Evolutionary conservation across 2,113 vertebrate genomes (phyloP), one percentile per base, ranked within the genome.

Genomic region (Megatriorchis doriae): DNA sequence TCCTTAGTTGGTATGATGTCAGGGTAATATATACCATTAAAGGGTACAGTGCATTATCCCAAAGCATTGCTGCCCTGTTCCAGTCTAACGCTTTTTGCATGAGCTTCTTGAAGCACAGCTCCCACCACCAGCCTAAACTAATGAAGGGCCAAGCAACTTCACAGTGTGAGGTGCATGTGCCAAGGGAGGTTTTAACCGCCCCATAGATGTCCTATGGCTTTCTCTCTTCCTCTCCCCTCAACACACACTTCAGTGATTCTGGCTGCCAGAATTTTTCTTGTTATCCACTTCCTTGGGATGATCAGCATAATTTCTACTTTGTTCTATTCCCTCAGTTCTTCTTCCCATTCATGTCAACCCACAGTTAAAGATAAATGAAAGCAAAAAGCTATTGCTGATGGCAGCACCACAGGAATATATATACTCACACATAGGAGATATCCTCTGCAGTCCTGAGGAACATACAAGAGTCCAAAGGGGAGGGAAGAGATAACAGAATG

Each of bases 131-230:
- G 6, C 40, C 62, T 68, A n/a, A 88, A 88, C 50, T 17, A 86
- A 42, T 26, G 25, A 83, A 65, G 9, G n/a, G 22, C 8, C 43
- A 81, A 79, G 14, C 15, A 52, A 84, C 36, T 84, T 74, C n/a
- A 31, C 2, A 0, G 19, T 42, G 11, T 42, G 29, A 86, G 13
- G 16, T 38, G 23, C 32, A 48, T 1, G 1, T 45, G 38, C n/a
- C 34, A 82, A 67, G 43, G 14, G 18, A 67, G 11, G 16, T 16
- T 80, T 73, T 50, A 73, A 85, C 2, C 18, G 25, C 32, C 61
- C 12, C 22, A 38, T 31, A 18, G 16, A 81, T 10, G 11, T 45
- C 10, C 29, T 50, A 22, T 3, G 8, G 38, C 52, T 81, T 86
- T 70, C 75, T 38, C 29, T 84, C 42, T 56, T 83, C n/a, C 59